Evolutionary conservation across 64 coral and sea anemone genomes (phyloP), one percentile per base, ranked within the genome.

Genomic region (Trachythela sp.): DNA sequence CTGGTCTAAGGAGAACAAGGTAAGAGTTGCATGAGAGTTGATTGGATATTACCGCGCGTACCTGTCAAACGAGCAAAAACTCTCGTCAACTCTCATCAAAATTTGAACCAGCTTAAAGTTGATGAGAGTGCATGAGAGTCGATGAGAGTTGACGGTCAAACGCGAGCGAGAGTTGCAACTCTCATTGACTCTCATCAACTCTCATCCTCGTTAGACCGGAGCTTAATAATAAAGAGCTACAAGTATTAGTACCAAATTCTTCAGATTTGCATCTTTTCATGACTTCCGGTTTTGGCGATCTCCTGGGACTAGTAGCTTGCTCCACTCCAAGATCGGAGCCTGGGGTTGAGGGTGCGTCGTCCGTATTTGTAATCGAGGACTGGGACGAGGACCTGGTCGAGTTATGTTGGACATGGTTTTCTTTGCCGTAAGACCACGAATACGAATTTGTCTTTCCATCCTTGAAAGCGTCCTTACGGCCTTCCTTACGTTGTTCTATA

Each of bases 401-500:
- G 56, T 4, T 64, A 64, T n/a, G 56, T 27, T 64, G 56, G 56
- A 64, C 20, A 64, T 26, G 13, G 24, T 64, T 64, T 64, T 64
- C 56, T 5, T 64, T 64, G 20, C 56, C 56, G 26, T 64, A 64
- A 17, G 56, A 64, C 56, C 56, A 64, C 0, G 56, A 64, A 64
- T 64, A 64, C 17, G 56, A 64, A 0, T 64, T 64, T n/a, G 56
- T n/a, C 56, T 64, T 64, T 20, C 24, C 17, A 26, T 64, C 17
- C 26, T 64, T 64, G 18, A 64, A 11, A 37, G 3, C 30, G 13
- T 35, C 31, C 30, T 80, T 80, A 18, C 17, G 31, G 0, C 75
- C 75, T 80, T 35, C 75, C 35, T 80, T 80, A 37, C 75, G 31
- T 80, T 80, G 27, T 22, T 80, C 75, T 80, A 68, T 22, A 31